phyloP scores from a whole-genome alignment of 92 coral and sea anemone genomes.

The Bergia puertoricense region DNA sequence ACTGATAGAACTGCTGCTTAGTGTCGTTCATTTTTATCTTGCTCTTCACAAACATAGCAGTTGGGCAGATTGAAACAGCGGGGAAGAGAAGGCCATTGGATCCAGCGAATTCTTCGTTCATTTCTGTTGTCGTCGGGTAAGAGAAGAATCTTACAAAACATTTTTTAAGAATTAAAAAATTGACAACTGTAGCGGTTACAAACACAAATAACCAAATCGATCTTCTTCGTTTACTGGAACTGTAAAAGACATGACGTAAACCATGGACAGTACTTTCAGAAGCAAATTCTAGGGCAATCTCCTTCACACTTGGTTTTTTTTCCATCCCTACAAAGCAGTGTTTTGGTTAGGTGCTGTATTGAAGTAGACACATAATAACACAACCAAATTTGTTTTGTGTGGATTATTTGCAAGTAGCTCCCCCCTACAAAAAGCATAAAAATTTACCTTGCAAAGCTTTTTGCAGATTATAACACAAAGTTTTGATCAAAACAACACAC shows the following conservation, averaged over 20 bases:
- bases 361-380: background rate
- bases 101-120: slow-evolving; percentile 30
- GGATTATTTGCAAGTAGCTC: background rate
- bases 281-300: slow-evolving; percentile 25
- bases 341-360: background rate
- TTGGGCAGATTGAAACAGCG: slow-evolving; percentile 29
- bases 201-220: slow-evolving; percentile 20
- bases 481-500: background rate
- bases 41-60: slow-evolving; percentile 27
- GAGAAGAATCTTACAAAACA: slow-evolving; percentile 20
- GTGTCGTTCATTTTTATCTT: slow-evolving; percentile 24
- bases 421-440: background rate
- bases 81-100: slow-evolving; percentile 26
- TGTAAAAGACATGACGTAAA: slow-evolving; percentile 22
- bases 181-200: background rate
- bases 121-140: slow-evolving; percentile 33
- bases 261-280: slow-evolving; percentile 31
- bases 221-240: slow-evolving; percentile 1
- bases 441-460: background rate
- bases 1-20: background rate
- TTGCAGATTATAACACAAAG: background rate
- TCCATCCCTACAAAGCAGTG: slow-evolving; percentile 1
- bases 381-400: background rate
- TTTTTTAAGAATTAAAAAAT: background rate
- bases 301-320: background rate